phyloP scores from a whole-genome alignment of 2,888 invertebrate genomes.

The Perithous albicinctus region DNA sequence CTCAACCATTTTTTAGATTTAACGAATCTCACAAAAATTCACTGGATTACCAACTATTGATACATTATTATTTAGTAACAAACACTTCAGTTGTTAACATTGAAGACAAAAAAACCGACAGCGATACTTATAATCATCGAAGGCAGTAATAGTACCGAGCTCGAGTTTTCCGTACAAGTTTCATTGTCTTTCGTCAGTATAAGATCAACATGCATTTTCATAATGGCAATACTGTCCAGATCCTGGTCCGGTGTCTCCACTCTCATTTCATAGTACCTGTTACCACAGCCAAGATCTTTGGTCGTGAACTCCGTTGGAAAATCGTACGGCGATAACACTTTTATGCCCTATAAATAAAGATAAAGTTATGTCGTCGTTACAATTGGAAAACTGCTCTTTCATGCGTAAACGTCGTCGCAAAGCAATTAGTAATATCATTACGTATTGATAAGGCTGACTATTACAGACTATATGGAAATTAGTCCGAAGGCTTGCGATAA shows the following conservation, averaged over 20 bases:
- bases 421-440: background rate
- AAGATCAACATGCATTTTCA: constrained; percentile 39
- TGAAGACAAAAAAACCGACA: background rate
- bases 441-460: background rate
- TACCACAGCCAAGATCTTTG: constrained; percentile 40
- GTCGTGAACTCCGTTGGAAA: constrained; percentile 56
- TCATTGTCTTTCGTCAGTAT: constrained; percentile 47
- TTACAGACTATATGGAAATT: background rate
- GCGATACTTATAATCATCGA: constrained; percentile 6
- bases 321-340: constrained; percentile 20
- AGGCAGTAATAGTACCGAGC: background rate
- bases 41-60: too few species aligned
- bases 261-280: constrained; percentile 53
- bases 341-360: constrained; percentile 32
- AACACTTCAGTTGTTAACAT: background rate
- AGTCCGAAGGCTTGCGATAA: background rate
- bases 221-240: constrained; percentile 25
- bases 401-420: background rate
- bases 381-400: background rate
- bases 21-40: too few species aligned
- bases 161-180: constrained; percentile 12
- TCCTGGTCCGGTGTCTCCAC: constrained; percentile 45
- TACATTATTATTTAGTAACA: background rate
- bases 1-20: too few species aligned
- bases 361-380: background rate